A percentile compares a stretch with the other conserved stretches of the same genome.
Conservation (phyloP, 2,113 vertebrate genomes). For the Entosphenus tridentatus region DNA sequence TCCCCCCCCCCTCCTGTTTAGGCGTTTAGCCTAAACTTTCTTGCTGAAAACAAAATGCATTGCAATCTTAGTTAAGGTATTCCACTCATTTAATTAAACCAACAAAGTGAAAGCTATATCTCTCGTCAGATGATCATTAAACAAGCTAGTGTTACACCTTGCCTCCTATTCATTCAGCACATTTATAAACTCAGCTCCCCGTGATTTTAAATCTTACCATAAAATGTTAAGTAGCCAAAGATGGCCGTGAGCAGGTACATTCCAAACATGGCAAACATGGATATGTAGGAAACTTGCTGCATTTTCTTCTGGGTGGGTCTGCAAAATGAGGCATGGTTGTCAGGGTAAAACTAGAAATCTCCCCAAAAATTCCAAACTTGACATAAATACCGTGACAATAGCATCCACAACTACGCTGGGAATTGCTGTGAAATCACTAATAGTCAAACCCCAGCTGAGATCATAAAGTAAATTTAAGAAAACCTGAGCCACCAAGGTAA, state of each 20-base stretch:
- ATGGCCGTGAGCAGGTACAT: conserved; percentile 91
- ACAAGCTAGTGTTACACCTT: neutral
- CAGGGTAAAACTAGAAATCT: no score
- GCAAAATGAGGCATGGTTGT: conserved; percentile 9
- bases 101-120: conserved; percentile 7
- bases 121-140: neutral
- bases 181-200: neutral
- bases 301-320: conserved; percentile 73
- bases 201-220: conserved; percentile 29
- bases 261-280: conserved; percentile 82
- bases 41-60: neutral
- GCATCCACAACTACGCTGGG: no score
- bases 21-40: no score
- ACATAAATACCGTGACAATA: no score
- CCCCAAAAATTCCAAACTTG: no score
- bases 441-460: no score
- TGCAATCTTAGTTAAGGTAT: neutral
- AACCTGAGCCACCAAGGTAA: no score
- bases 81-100: conserved; percentile 14
- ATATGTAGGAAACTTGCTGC: conserved; percentile 84
- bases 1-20: no score
- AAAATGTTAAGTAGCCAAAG: conserved; percentile 91
- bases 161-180: neutral
- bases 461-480: no score
- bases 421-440: no score